Evolutionary conservation across 1,140 invertebrate genomes (phyloP), one percentile per base, ranked within the genome.

Genomic region (Brachionus plicatilis): DNA sequence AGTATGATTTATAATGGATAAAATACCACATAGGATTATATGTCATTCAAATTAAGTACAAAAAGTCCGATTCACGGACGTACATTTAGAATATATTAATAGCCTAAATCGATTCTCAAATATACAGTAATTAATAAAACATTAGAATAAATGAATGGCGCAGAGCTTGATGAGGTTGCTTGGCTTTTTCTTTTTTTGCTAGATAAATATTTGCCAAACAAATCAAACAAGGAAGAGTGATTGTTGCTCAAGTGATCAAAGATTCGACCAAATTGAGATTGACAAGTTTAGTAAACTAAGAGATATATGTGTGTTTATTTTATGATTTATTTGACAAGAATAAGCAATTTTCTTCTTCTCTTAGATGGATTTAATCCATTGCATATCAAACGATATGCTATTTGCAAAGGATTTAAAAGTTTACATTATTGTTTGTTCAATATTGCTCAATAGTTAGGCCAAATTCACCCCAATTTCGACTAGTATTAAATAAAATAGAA

Each of bases 1-100:
- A 72, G 37, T 43, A 43, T 72, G 68, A 72, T 72, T 72, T 72
- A 72, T 45, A 17, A 43, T 17, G 12, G 17, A 14, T 72, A 43
- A 72, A 72, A 72, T 72, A 72, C 68, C 68, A 72, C 37, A 72
- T 17, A 41, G 68, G 37, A 72, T 72, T 72, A 72, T 17, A 68
- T 68, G 66, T 68, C 66, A 68, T 68, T 68, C 8, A 29, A 68
- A 68, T 68, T 33, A 17, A 41, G 68, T 41, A 14, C 17, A 41
- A 41, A 41, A 17, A 41, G 7, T 17, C 8, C 37, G 17, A 72
- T 72, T 72, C 68, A 72, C 20, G 37, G 68, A 43, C 68, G 20
- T 7, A 43, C 68, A 43, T 72, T 72, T 72, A 43, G 17, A 72
- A 65, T 14, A 17, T 5, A 68, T 68, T 68, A 33, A 68, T 27